Conservation (phyloP, 2,113 vertebrate genomes). For the Semicossyphus pulcher region DNA sequence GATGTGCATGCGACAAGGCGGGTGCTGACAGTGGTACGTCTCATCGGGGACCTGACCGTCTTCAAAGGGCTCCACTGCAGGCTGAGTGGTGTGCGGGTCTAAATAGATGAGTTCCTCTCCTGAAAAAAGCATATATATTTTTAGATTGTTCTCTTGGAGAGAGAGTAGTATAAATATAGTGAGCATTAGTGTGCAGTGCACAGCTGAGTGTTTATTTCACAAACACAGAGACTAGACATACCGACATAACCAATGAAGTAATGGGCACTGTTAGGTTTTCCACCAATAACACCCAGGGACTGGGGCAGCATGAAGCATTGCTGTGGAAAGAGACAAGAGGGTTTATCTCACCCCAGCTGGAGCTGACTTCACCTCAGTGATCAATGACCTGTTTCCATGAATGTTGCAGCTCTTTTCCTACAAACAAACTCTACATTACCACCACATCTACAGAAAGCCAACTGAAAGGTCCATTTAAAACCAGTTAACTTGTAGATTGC, state of each 20-base stretch:
- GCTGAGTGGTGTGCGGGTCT: conserved; percentile 97
- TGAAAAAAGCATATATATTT: conserved; percentile 45
- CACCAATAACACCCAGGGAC: conserved; percentile 97
- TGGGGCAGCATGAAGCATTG: conserved; percentile 98
- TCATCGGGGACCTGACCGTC: conserved; percentile 87
- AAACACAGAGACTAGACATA: conserved; percentile 84
- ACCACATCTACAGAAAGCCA: neutral
- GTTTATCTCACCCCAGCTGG: conserved; percentile 49
- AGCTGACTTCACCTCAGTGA: conserved; percentile 12
- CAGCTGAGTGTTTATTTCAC: conserved; percentile 30
- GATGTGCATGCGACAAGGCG: conserved; percentile 96
- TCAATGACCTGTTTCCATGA: neutral
- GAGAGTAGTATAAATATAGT: neutral
- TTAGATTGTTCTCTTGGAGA: neutral
- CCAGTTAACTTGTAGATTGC: too few relatives aligned
- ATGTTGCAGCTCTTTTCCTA: neutral
- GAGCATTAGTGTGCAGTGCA: conserved; percentile 12
- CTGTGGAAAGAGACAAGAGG: conserved; percentile 79
- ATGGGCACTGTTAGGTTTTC: conserved; percentile 98
- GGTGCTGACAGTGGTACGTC: conserved; percentile 97
- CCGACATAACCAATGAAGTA: conserved; percentile 99
- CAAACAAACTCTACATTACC: neutral
- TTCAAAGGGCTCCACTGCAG: conserved; percentile 87
- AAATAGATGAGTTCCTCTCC: conserved; percentile 96
- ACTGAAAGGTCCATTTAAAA: neutral